Evolutionary conservation across 2,888 invertebrate species (phyloP).

Genomic region (Ornithoptera alexandrae): DNA sequence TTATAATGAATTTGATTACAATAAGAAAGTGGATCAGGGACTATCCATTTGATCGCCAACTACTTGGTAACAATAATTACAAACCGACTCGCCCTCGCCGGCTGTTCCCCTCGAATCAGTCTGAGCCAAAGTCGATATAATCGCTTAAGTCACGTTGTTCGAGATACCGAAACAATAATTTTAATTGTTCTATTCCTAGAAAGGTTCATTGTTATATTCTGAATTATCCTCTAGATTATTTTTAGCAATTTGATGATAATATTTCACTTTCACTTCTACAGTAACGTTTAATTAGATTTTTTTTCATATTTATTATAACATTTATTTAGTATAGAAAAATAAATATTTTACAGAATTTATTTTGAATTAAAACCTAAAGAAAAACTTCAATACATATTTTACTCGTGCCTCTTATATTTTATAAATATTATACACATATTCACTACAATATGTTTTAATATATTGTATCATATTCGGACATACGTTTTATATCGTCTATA

Average conservation of each 20-base stretch:
- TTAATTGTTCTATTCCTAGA: slow-evolving; percentile 28
- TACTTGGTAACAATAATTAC: slow-evolving; percentile 3
- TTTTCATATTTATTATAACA: not conserved
- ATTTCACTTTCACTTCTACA: slow-evolving; percentile 14
- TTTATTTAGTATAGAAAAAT: not conserved
- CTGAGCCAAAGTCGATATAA: slow-evolving; percentile 31
- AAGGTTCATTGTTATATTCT: slow-evolving; percentile 17
- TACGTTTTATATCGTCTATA: too few species aligned
- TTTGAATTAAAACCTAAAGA: not conserved
- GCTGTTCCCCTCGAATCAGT: slow-evolving; percentile 33
- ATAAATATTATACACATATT: too few species aligned
- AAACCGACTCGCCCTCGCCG: slow-evolving; percentile 21
- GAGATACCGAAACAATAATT: slow-evolving; percentile 30
- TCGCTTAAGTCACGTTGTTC: slow-evolving; percentile 27
- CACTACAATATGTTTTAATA: too few species aligned
- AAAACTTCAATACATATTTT: too few species aligned
- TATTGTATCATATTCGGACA: too few species aligned
- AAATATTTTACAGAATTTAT: not conserved
- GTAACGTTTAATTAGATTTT: not conserved
- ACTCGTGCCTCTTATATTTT: too few species aligned
- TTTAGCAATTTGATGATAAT: slow-evolving; percentile 12
- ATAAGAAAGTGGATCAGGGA: slow-evolving; percentile 9
- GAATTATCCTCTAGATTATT: slow-evolving; percentile 20
- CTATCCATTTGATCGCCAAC: slow-evolving; percentile 18
- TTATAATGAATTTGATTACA: not conserved